Percentiles rank a stretch among this genome's conserved stretches.
Conservation (phyloP, 2,113 vertebrate species). For the Esox niger region DNA sequence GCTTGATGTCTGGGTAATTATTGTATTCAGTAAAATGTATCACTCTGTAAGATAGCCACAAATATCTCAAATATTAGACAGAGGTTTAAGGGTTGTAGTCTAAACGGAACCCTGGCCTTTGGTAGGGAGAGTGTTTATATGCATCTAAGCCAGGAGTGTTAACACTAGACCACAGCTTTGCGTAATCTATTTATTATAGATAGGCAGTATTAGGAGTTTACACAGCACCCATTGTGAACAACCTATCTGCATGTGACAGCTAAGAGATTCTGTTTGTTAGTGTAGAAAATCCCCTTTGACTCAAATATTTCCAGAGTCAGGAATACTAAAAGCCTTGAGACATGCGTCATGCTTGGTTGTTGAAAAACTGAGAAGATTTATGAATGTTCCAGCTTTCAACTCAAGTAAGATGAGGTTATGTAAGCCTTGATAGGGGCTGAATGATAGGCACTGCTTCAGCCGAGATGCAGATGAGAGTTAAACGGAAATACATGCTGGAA, state of each 20-base stretch:
- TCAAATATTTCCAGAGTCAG: slow-evolving; percentile 35
- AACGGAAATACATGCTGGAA: neutral
- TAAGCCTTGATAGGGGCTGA: slow-evolving; percentile 50
- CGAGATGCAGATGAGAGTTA: slow-evolving; percentile 1
- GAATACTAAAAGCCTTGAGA: slow-evolving; percentile 58
- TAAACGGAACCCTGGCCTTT: no score
- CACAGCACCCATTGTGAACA: slow-evolving; percentile 2
- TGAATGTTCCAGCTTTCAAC: slow-evolving; percentile 56
- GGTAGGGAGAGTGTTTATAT: no score
- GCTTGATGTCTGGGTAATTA: no score
- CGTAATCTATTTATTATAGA: slow-evolving; percentile 4
- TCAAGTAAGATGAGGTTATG: slow-evolving; percentile 48
- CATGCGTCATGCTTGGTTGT: slow-evolving; percentile 57
- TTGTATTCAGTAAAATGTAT: no score
- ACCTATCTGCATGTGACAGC: slow-evolving; percentile 30
- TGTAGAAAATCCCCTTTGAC: neutral
- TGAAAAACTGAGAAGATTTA: slow-evolving; percentile 48
- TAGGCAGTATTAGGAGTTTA: neutral
- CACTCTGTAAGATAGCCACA: no score
- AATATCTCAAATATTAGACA: no score
- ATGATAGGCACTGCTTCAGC: slow-evolving; percentile 45
- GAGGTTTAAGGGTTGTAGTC: no score
- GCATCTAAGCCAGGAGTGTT: neutral
- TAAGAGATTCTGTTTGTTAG: slow-evolving; percentile 29
- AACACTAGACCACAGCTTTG: no score